Base-by-base conservation (phyloP, 2,797 vertebrate genomes). In the Sebastes taczanowskii region DNA sequence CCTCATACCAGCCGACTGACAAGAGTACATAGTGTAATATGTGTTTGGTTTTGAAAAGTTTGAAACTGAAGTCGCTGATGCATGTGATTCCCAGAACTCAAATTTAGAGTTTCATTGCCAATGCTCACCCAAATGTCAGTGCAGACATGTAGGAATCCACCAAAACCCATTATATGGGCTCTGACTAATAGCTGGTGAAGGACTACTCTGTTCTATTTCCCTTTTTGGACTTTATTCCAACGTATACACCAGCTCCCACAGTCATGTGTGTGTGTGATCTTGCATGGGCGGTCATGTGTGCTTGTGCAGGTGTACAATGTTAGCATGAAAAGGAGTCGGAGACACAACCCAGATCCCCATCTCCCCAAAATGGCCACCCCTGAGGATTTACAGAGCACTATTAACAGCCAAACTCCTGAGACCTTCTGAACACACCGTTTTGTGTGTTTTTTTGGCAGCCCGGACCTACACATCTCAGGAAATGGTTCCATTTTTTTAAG, bases 291-390 rank as follows among this genome's bases (percentile, higher is more conserved):
- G 70, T 32, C 71, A 58, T 71, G 7, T 82, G 65, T 81, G 82
- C 74, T 78, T 87, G 59, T 79, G 71, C 86, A 91, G 87, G 85
- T 89, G 87, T 81, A 64, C 46, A 18, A 38, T 62, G 56, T 87
- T 74, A 77, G 68, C 72, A 82, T 81, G 38, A 91, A 86, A 83
- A 93, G 82, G 80, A 93, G 91, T 90, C 46, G 56, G 77, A 80
- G 93, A 95, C 83, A 93, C 75, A 89, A 88, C 75, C 83, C 93
- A 95, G 93, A 94, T 74, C 85, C 76, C 77, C 60, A 18, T 88
- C 38, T 64, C 81, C 73, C 34, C 38, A 78, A 85, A 91, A 89
- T 58, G 87, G 81, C 87, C 85, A 84, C 91, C 89, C 89, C 70
- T 52, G 69, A 86, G 62, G 89, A 91, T 83, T 89, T 88, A 90